Conservation (phyloP, 2,888 invertebrate species). For the Osmoderma eremita region DNA sequence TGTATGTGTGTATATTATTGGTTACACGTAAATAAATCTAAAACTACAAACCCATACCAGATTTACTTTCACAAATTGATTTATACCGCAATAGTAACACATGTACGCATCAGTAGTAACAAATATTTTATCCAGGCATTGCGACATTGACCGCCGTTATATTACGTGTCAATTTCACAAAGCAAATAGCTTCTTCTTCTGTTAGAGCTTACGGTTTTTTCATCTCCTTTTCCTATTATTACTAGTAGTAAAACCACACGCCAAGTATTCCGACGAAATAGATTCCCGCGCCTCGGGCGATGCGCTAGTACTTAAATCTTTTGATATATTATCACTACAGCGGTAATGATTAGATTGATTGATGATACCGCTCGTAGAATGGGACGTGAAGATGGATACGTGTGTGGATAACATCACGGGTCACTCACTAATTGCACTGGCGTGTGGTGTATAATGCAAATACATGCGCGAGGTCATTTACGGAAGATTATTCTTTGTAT, state of each 20-base stretch:
- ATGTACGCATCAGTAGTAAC: too few relatives aligned
- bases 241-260: slow-evolving; percentile 17
- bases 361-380: slow-evolving; percentile 22
- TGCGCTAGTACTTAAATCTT: slow-evolving; percentile 1
- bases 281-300: neutral
- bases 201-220: neutral
- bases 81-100: too few relatives aligned
- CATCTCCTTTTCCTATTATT: neutral
- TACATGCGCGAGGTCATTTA: slow-evolving; percentile 8
- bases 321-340: slow-evolving; percentile 17
- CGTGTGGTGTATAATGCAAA: slow-evolving; percentile 27
- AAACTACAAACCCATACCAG: too few relatives aligned
- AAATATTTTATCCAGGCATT: too few relatives aligned
- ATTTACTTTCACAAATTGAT: too few relatives aligned
- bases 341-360: slow-evolving; percentile 35
- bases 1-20: too few relatives aligned
- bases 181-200: slow-evolving; percentile 18
- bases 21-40: too few relatives aligned
- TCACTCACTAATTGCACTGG: slow-evolving; percentile 29
- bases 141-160: neutral
- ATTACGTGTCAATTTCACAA: slow-evolving; percentile 17
- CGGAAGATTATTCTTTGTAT: slow-evolving; percentile 9
- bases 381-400: slow-evolving; percentile 20
- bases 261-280: slow-evolving; percentile 4
- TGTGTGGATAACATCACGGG: slow-evolving; percentile 15